A percentile compares a stretch with the other conserved stretches of the same genome.
Evolutionary conservation across 2,113 vertebrate genomes (phyloP).

Genomic region (Forbesichthys papilliferus): DNA sequence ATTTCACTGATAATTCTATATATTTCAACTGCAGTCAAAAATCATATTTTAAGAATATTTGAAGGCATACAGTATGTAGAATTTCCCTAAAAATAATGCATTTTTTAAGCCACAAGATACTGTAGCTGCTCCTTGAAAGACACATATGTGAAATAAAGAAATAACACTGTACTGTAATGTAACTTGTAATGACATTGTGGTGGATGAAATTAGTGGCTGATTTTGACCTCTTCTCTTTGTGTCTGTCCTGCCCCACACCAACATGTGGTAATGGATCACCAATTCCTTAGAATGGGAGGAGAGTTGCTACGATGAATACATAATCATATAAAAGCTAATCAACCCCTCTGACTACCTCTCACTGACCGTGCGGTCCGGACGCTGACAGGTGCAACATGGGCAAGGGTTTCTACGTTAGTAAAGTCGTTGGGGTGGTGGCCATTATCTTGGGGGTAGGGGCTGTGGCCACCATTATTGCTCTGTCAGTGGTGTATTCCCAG

Average conservation of each 20-base stretch:
- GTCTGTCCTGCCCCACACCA: background rate
- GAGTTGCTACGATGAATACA: conserved; percentile 18
- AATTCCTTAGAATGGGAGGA: conserved; percentile 54
- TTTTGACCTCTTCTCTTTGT: background rate
- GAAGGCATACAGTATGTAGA: too few species aligned
- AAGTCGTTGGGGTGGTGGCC: conserved; percentile 70
- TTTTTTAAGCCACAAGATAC: too few species aligned
- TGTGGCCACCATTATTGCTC: conserved; percentile 83
- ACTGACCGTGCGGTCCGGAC: background rate
- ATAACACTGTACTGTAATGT: too few species aligned
- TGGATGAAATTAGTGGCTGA: background rate
- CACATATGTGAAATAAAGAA: too few species aligned
- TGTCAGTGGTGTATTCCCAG: conserved; percentile 86
- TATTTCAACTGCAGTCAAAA: too few species aligned
- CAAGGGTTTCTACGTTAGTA: conserved; percentile 89
- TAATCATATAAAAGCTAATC: conserved; percentile 43
- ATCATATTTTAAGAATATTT: too few species aligned
- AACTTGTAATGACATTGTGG: background rate
- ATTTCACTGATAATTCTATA: too few species aligned
- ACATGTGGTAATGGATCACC: conserved; percentile 68
- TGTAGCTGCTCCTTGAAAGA: too few species aligned
- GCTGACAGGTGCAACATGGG: conserved; percentile 77
- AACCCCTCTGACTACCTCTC: conserved; percentile 1
- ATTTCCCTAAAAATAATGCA: too few species aligned
- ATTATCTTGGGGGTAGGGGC: conserved; percentile 76